Base-by-base conservation (phyloP, 2,888 invertebrate genomes). In the Blastobasis lacticolella region DNA sequence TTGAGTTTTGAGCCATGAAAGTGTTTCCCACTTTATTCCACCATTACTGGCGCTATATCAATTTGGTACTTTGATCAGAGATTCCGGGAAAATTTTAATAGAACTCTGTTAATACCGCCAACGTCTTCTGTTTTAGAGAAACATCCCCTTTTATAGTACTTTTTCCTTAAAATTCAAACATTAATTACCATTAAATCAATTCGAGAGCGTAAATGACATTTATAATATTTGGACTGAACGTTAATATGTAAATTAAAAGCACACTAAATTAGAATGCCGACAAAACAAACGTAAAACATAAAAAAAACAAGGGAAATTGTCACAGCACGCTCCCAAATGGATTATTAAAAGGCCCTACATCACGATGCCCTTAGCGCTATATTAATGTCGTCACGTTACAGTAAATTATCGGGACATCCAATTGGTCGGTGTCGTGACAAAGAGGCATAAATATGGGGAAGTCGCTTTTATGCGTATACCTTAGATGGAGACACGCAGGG, bases 391-490 rank as follows among this genome's bases (percentile, higher is more conserved):
- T 78, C 78, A 79, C 78, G 75, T 81, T 73, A 75, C 63, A 64
- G 78, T 86, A 83, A 83, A 84, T 85, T 83, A 85, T 79, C 74
- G 70, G 74, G 79, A 80, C 80, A 77, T 81, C 82, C 80, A 78
- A 85, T 82, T 80, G 81, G 78, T 58, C 71, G 73, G 73, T 88
- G 67, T 76, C 87, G 87, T 88, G 87, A 85, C 84, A 80, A 85
- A 73, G 68, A 65, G 62, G 67, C 77, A 82, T 85, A 85, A 86
- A 85, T 81, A 81, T 66, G 55, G 69, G 71, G 69, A 70, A 70
- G 75, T 71, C 76, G 74, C 70, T 64, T 65, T 78, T 78, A 79
- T 76, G 71, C 71, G 64, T 53, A 52, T 46, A 49, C 65, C 66
- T 62, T 62, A 61, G 66, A 63, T 69, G 61, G 66, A 68, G 75